Evolutionary conservation across 2,888 invertebrate species (phyloP), one percentile per base, ranked within the genome.

Genomic region (Argynnis bischoffii): DNA sequence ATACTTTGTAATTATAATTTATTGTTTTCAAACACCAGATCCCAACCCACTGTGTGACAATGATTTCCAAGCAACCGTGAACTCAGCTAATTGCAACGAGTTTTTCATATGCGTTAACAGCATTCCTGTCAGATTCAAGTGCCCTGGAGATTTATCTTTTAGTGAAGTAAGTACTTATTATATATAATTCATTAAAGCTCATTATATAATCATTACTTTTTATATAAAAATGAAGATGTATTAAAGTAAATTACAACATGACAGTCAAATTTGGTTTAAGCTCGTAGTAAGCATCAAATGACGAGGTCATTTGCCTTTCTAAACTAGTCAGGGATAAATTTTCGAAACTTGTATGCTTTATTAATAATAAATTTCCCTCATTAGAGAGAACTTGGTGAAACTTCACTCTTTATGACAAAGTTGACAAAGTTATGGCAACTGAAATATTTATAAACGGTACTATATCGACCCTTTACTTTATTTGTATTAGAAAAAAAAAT

Each of bases 41-140:
- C 70, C 69, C 21, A 68, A 72, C 46, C 72, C 80, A 11, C 64
- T 84, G 15, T 95, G 95, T 78, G 93, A 88, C 21, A 89, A 93
- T 64, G 90, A 93, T 69, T 94, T 94, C 79, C 94, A 95, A 56
- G 92, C 94, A 1, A 95, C 94, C 86, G 90, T 95, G 72, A 95
- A 94, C 82, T 86, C 90, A 67, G 85, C 83, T 31, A 93, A 95
- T 80, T 96, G 96, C 79, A 94, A 93, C 69, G 94, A 94, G 79
- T 96, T 95, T 88, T 95, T 93, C 84, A 93, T 95, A 51, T 96
- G 96, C 78, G 93, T 94, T 76, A 83, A 90, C 80, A 84, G 94
- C 69, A 83, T 88, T 65, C 94, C 95, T 2, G 87, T 94, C 75
- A 93, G 89, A 81, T 95, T 95, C 85, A 87, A 89, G 73, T 96